Evolutionary conservation across 2,888 invertebrate species (phyloP), one percentile per base, ranked within the genome.

Genomic region (Galerucella pusilla): DNA sequence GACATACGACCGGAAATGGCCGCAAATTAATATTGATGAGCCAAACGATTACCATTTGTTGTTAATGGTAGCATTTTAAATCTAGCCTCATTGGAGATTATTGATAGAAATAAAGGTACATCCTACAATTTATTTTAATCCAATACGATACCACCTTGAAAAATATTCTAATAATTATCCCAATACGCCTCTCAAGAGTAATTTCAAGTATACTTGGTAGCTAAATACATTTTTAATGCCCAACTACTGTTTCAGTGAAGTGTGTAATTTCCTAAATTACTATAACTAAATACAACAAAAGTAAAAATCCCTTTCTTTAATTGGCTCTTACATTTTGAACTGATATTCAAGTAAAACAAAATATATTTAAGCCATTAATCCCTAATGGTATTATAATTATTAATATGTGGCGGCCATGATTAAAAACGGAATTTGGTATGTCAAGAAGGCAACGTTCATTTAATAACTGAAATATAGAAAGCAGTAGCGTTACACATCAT

Each of bases 321-420:
- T 81, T 78, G 59, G 52, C 7, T 11, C 35, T 10, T 49, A 72
- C 66, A 65, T 66, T 65, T 66, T 20, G 75, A 74, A 73, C 76
- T 74, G 79, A 74, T 79, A 82, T 80, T 81, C 81, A 78, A 81
- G 79, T 80, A 77, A 80, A 81, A 81, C 80, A 81, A 80, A 81
- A 81, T 80, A 80, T 79, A 81, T 80, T 81, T 80, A 81, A 80
- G 77, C 79, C 82, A 81, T 82, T 81, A 82, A 81, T 82, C 79
- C 81, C 81, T 81, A 81, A 82, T 82, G 82, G 77, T 75, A 80
- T 73, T 81, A 81, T 82, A 82, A 82, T 82, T 79, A 78, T 78
- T 71, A 71, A 77, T 79, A 77, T 74, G 66, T 46, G 65, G 74
- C 65, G 73, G 75, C 65, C 68, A 69, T 72, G 75, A 79, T 79